These are phyloP conservation scores for Magallana gigas DNA, from an alignment of 1,140 invertebrate genomes.

Conservation along the genomic window DNA sequence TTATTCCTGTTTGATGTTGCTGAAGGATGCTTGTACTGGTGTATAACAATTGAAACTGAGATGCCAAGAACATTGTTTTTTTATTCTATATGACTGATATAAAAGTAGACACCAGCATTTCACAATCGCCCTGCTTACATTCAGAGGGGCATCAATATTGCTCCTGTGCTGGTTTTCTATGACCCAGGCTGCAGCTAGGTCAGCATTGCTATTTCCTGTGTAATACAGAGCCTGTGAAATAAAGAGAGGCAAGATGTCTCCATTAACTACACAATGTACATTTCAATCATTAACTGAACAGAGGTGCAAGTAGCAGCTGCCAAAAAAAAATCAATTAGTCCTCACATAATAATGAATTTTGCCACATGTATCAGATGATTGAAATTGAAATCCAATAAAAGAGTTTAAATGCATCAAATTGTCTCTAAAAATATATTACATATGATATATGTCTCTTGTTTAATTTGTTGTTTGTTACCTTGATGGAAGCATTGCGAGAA, in stretches of 20 bases:
- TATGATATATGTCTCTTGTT: neutral
- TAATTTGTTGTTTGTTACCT: constrained; percentile 46
- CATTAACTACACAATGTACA: neutral
- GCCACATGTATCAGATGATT: neutral
- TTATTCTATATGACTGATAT: too few species aligned
- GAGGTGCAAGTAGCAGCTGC: neutral
- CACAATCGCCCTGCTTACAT: neutral
- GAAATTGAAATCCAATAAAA: neutral
- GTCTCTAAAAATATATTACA: neutral
- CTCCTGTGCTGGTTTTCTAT: constrained; percentile 80
- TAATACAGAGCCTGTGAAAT: constrained; percentile 80
- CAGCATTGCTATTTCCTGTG: constrained; percentile 82
- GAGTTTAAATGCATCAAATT: neutral
- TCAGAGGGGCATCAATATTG: constrained; percentile 10
- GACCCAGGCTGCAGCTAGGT: constrained; percentile 82
- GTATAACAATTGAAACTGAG: too few species aligned
- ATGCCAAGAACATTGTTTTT: neutral
- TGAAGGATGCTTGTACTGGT: too few species aligned
- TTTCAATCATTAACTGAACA: neutral
- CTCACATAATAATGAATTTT: neutral
- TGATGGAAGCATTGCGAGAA: constrained; percentile 65
- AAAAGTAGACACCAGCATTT: too few species aligned
- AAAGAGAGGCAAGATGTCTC: neutral
- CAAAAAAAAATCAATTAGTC: too few species aligned
- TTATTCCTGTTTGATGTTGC: too few species aligned